Percentiles rank a stretch among this genome's conserved stretches.
Conservation (phyloP, 2,113 vertebrate species). For the Gavialis gangeticus region DNA sequence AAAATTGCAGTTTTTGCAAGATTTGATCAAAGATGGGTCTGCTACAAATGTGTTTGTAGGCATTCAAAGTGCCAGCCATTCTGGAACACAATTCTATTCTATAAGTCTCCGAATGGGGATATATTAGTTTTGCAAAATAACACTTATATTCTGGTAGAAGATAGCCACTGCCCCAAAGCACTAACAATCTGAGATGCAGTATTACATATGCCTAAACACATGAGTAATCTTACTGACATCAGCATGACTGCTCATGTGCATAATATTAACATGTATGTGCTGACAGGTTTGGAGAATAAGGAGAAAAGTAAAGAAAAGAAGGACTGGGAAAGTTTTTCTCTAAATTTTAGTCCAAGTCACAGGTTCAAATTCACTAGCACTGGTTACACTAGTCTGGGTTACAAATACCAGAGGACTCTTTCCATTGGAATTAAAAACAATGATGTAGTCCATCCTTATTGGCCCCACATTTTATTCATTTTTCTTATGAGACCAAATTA, state of each 20-base stretch:
- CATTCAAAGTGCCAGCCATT: not conserved
- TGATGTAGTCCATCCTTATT: not conserved
- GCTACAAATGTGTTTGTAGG: not conserved
- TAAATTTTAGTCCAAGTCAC: not conserved
- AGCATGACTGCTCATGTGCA: not conserved
- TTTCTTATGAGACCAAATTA: not conserved
- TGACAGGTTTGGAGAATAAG: not conserved
- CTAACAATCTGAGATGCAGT: not conserved
- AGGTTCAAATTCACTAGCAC: not conserved
- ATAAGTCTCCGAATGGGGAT: not conserved
- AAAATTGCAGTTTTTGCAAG: not conserved
- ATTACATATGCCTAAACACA: not conserved
- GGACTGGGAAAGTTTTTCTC: not conserved
- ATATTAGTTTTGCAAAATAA: not conserved
- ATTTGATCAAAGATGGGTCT: not conserved
- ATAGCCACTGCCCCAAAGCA: not conserved
- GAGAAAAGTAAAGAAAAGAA: not conserved
- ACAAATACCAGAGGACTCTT: not conserved
- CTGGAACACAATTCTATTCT: not conserved
- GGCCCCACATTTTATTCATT: slow-evolving; percentile 21
- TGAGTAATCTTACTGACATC: not conserved
- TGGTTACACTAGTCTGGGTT: not conserved
- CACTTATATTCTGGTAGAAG: not conserved
- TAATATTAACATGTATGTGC: fast-evolving
- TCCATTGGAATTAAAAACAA: not conserved